Conservation (phyloP, 2,888 invertebrate species). For the Ditula angustiorana region DNA sequence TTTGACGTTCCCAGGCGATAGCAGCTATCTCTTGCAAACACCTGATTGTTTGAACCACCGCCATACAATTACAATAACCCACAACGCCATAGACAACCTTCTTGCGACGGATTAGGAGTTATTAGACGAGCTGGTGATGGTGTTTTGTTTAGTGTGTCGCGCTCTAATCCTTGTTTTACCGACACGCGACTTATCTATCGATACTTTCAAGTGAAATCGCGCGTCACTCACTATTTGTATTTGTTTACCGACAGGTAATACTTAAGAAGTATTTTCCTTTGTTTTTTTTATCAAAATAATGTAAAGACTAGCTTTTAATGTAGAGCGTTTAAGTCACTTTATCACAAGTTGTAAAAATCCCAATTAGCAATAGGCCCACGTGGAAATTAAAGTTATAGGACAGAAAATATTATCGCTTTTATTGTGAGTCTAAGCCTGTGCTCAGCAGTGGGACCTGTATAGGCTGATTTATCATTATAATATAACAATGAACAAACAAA, state of each 20-base stretch:
- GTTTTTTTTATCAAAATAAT: neutral
- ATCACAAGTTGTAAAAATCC: too few species aligned
- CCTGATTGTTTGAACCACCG: constrained; percentile 77
- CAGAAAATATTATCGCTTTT: too few species aligned
- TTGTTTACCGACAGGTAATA: constrained; percentile 72
- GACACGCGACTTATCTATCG: constrained; percentile 79
- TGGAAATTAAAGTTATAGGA: too few species aligned
- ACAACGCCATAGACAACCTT: constrained; percentile 45
- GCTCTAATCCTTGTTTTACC: constrained; percentile 50
- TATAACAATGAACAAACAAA: too few species aligned
- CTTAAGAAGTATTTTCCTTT: constrained; percentile 35
- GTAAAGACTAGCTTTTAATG: too few species aligned
- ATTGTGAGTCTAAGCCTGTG: too few species aligned
- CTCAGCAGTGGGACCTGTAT: too few species aligned
- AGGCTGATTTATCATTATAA: too few species aligned
- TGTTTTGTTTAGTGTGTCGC: constrained; percentile 45
- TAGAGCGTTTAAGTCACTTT: too few species aligned
- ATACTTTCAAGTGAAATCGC: constrained; percentile 78
- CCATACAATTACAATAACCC: constrained; percentile 58
- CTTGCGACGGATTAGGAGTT: constrained; percentile 35
- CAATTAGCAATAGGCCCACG: too few species aligned
- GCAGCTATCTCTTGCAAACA: constrained; percentile 82
- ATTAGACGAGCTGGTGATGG: constrained; percentile 31
- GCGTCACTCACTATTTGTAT: constrained; percentile 73
- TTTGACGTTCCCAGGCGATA: constrained; percentile 84